These are phyloP conservation scores for Xiphophorus hellerii DNA, from an alignment of 2,113 vertebrate genomes.

Conservation along the genomic window DNA sequence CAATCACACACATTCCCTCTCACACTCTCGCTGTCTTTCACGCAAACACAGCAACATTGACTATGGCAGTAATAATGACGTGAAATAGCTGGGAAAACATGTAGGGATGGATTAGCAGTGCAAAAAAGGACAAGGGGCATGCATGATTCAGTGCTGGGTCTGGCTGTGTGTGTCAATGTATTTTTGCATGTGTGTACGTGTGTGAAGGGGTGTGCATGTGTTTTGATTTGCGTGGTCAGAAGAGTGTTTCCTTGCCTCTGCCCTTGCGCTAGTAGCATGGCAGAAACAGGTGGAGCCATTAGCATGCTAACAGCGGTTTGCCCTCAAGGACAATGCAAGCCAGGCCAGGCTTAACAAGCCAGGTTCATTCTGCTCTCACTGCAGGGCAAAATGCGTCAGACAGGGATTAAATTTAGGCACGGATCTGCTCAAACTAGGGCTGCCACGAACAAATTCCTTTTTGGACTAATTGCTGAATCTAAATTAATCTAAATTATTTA, in stretches of 20 bases:
- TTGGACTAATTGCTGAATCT: background rate
- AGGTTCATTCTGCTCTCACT: constrained; percentile 60
- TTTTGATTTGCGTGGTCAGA: constrained; percentile 32
- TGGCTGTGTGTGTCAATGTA: constrained; percentile 39
- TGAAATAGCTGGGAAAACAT: constrained; percentile 68
- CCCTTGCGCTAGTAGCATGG: constrained; percentile 69
- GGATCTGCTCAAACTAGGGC: constrained; percentile 4
- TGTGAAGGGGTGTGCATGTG: constrained; percentile 20
- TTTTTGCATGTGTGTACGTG: constrained; percentile 6
- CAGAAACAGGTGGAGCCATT: constrained; percentile 75
- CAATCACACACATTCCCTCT: constrained; percentile 21
- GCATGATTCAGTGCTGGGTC: constrained; percentile 63
- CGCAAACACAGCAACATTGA: constrained; percentile 56
- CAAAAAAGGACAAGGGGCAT: constrained; percentile 69
- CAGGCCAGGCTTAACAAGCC: constrained; percentile 70
- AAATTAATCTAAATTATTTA: background rate
- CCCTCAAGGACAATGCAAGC: constrained; percentile 75
- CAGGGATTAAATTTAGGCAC: constrained; percentile 59
- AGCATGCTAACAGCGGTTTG: constrained; percentile 76
- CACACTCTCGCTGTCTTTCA: constrained; percentile 9
- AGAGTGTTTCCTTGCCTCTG: constrained; percentile 57
- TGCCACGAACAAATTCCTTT: background rate
- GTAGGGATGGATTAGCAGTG: constrained; percentile 75
- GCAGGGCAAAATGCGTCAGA: constrained; percentile 50
- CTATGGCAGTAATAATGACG: constrained; percentile 63